phyloP scores from a whole-genome alignment of 2,888 invertebrate species.

The Leptinotarsa juncta region DNA sequence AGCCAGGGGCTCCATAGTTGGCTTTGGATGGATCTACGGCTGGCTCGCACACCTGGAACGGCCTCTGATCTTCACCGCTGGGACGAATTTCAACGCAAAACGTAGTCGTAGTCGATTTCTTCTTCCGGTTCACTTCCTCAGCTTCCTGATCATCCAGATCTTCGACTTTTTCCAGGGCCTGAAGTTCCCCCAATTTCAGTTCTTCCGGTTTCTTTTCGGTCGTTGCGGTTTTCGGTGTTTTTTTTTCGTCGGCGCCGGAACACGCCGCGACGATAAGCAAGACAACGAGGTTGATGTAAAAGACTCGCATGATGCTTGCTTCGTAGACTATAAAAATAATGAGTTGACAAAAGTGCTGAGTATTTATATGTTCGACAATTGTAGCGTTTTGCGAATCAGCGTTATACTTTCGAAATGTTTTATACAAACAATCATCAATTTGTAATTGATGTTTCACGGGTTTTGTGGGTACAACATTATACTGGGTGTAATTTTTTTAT shows the following conservation, averaged over 20 bases:
- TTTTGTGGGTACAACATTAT: not conserved
- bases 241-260: conserved; percentile 23
- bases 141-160: conserved; percentile 22
- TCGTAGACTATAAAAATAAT: conserved; percentile 17
- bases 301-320: conserved; percentile 32
- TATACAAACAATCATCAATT: conserved; percentile 1
- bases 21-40: conserved; percentile 41
- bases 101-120: conserved; percentile 65
- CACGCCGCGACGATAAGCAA: conserved; percentile 17
- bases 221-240: conserved; percentile 7
- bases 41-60: conserved; percentile 63
- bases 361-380: conserved; percentile 28
- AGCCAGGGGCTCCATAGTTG: conserved; percentile 36
- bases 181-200: conserved; percentile 20
- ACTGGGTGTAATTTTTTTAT: not conserved
- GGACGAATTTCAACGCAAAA: conserved; percentile 67
- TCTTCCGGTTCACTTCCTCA: conserved; percentile 58
- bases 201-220: conserved; percentile 20
- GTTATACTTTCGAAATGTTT: conserved; percentile 22
- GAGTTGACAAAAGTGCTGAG: conserved; percentile 8
- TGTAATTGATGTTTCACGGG: not conserved
- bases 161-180: conserved; percentile 28
- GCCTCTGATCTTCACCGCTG: conserved; percentile 60
- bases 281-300: conserved; percentile 22
- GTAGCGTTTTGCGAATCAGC: conserved; percentile 32